phyloP scores from a whole-genome alignment of 1,140 invertebrate genomes.

The Tigriopus japonicus region DNA sequence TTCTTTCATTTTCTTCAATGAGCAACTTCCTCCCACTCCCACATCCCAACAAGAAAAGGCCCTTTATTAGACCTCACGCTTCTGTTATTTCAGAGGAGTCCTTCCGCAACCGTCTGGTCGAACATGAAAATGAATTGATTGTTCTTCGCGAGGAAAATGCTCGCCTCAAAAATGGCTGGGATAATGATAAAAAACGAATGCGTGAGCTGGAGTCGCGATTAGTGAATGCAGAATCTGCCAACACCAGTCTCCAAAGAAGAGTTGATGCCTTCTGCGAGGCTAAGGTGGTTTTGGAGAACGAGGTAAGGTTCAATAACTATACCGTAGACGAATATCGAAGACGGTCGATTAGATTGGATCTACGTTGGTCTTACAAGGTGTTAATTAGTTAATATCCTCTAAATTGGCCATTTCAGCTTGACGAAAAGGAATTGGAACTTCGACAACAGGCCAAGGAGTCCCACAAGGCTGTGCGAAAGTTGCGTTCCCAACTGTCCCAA shows the following conservation, averaged over 20 bases:
- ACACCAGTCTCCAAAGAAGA: slow-evolving; percentile 11
- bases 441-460: slow-evolving; percentile 40
- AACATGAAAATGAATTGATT: slow-evolving; percentile 44
- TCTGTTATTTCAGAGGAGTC: slow-evolving; percentile 33
- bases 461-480: not conserved
- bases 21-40: no score
- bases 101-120: slow-evolving; percentile 38
- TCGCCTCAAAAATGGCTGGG: slow-evolving; percentile 36
- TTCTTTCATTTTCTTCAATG: no score
- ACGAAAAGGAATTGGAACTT: slow-evolving; percentile 24
- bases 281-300: not conserved
- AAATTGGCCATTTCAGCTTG: no score
- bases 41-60: no score
- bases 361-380: no score
- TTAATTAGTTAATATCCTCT: no score
- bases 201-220: slow-evolving; percentile 18
- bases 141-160: slow-evolving; percentile 40
- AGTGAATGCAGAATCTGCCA: slow-evolving; percentile 20
- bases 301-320: no score
- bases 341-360: no score
- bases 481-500: not conserved
- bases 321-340: no score
- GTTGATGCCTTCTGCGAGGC: not conserved
- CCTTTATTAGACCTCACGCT: not conserved
- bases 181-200: slow-evolving; percentile 37